Evolutionary conservation across 2,888 invertebrate genomes (phyloP), one percentile per base, ranked within the genome.

Genomic region (Elmis aenea): DNA sequence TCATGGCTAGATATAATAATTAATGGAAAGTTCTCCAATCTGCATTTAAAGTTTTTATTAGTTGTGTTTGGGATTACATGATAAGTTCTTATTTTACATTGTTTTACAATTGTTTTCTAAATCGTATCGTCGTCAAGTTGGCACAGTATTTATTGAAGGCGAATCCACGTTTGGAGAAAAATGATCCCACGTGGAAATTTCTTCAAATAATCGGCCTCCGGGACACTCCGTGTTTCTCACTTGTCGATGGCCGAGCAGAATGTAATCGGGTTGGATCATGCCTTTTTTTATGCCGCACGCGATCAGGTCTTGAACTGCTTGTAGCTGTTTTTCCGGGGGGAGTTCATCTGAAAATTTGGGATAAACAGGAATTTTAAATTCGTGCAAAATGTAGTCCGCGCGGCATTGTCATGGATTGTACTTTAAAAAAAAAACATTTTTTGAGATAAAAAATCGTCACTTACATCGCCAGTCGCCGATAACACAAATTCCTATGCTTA

Each of bases 391-490:
- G n/a, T n/a, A n/a, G n/a, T n/a, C n/a, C n/a, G n/a, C n/a, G n/a
- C n/a, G n/a, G n/a, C n/a, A n/a, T n/a, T n/a, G n/a, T n/a, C n/a
- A n/a, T n/a, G n/a, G n/a, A n/a, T n/a, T n/a, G n/a, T n/a, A n/a
- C n/a, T n/a, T n/a, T n/a, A n/a, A n/a, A n/a, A n/a, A n/a, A n/a
- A n/a, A n/a, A n/a, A n/a, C n/a, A n/a, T n/a, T n/a, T n/a, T n/a
- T n/a, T n/a, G n/a, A n/a, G n/a, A n/a, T n/a, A n/a, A n/a, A n/a
- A 26, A 42, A 40, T 32, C 21, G 14, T 24, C 24, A 70, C 76
- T 74, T 62, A 83, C 83, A 70, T 68, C 71, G 71, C 78, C 81
- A 85, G 56, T 83, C 80, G 5, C 85, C 85, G 41, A 85, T 84
- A 6, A 85, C 58, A 46, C 81, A 80, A 41, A 85, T 78, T 10